Evolutionary conservation across 2,113 vertebrate genomes (phyloP).

Genomic region (Cnemophilus loriae): DNA sequence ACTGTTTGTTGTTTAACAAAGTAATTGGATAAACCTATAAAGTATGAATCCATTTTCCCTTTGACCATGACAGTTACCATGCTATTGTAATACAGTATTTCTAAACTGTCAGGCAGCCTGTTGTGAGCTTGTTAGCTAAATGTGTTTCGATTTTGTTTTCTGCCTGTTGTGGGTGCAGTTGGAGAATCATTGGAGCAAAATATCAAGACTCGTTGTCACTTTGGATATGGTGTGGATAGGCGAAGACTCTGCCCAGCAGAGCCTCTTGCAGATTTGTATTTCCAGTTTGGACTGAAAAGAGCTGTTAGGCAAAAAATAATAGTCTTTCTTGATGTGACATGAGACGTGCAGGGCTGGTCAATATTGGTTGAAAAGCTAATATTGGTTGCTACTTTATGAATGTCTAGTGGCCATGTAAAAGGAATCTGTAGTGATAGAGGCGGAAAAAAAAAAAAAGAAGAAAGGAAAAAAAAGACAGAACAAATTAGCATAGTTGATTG

Average conservation of each 20-base stretch:
- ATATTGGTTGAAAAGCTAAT: not conserved
- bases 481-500: not conserved
- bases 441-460: rapidly evolving
- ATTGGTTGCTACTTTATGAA: not conserved
- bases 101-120: not conserved
- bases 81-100: not conserved
- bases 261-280: not conserved
- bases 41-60: not conserved
- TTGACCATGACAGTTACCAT: not conserved
- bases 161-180: not conserved
- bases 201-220: not conserved
- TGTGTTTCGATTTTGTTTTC: not conserved
- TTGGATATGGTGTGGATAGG: not conserved
- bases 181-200: not conserved
- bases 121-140: not conserved
- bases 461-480: not conserved
- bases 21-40: not conserved
- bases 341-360: not conserved
- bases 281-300: not conserved
- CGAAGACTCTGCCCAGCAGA: not conserved
- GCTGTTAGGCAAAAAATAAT: not conserved
- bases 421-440: not conserved
- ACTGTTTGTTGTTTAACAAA: not conserved
- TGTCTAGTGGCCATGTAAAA: not conserved
- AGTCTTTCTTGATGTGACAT: not conserved